Conservation (phyloP, 2,888 invertebrate species). For the Lithophane leautieri region DNA sequence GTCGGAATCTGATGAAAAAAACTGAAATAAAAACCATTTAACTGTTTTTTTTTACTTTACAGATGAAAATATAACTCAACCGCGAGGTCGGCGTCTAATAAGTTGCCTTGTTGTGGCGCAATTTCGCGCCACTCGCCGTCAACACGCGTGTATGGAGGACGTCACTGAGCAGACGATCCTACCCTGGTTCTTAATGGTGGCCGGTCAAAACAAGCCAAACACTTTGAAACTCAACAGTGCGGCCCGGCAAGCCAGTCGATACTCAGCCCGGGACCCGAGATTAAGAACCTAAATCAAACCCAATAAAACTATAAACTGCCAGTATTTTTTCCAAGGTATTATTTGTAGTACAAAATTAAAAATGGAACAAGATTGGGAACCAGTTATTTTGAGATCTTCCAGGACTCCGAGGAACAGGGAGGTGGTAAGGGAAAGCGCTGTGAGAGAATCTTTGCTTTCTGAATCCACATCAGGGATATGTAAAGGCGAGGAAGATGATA, state of each 20-base stretch:
- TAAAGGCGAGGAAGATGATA: conserved; percentile 84
- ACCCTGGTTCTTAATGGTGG: conserved; percentile 90
- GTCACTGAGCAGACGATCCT: conserved; percentile 67
- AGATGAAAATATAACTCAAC: conserved; percentile 59
- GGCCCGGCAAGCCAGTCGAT: conserved; percentile 88
- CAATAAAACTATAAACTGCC: conserved; percentile 68
- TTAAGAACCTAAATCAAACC: conserved; percentile 88
- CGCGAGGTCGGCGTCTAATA: conserved; percentile 32
- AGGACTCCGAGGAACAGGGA: conserved; percentile 78
- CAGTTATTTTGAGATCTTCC: conserved; percentile 77
- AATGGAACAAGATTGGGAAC: conserved; percentile 82
- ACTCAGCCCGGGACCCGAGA: conserved; percentile 90
- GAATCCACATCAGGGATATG: conserved; percentile 89
- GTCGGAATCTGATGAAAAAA: neutral
- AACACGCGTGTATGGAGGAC: conserved; percentile 85
- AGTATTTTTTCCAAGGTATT: conserved; percentile 83
- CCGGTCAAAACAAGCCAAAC: conserved; percentile 88
- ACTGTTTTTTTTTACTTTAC: conserved; percentile 37
- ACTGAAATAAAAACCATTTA: neutral
- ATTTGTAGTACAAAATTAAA: conserved; percentile 71
- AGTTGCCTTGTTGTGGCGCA: conserved; percentile 76
- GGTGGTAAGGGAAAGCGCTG: conserved; percentile 72
- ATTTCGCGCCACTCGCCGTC: conserved; percentile 74
- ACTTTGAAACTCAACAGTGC: conserved; percentile 87
- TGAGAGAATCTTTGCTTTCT: conserved; percentile 84